Conservation (phyloP, 2,113 vertebrate genomes). For the Calidris pugnax region DNA sequence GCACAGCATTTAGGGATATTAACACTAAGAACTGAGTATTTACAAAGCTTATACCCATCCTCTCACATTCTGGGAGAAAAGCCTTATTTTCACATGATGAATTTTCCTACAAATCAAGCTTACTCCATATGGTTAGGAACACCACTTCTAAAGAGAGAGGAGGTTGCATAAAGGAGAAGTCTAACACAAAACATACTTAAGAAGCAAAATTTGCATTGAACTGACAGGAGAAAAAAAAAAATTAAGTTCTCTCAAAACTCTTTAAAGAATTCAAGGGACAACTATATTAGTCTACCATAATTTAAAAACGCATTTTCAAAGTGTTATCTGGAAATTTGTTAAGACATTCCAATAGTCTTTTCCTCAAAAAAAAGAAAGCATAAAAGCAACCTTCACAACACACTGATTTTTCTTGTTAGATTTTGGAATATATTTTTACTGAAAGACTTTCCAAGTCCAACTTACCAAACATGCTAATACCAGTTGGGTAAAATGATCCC, state of each 20-base stretch:
- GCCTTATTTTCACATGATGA: not conserved
- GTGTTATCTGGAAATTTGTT: not conserved
- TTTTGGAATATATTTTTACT: not conserved
- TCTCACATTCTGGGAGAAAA: not conserved
- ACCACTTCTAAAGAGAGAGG: not conserved
- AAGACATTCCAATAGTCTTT: not conserved
- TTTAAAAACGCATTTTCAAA: not conserved
- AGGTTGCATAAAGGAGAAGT: not conserved
- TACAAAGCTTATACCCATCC: not conserved
- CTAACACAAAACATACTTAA: not conserved
- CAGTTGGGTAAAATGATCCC: slow-evolving; percentile 94
- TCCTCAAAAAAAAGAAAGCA: not conserved
- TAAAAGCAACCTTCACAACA: not conserved
- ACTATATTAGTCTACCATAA: not conserved
- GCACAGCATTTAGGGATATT: not conserved
- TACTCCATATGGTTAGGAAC: not conserved
- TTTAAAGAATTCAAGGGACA: not conserved
- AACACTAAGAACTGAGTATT: not conserved
- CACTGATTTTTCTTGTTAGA: not conserved
- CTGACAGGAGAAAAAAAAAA: not conserved
- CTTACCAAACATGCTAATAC: slow-evolving; percentile 97
- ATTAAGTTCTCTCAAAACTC: not conserved
- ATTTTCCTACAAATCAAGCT: not conserved
- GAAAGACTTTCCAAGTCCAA: not conserved
- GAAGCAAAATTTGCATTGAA: not conserved